phyloP scores from a whole-genome alignment of 2,797 vertebrate genomes.

The Anomalospiza imberbis region DNA sequence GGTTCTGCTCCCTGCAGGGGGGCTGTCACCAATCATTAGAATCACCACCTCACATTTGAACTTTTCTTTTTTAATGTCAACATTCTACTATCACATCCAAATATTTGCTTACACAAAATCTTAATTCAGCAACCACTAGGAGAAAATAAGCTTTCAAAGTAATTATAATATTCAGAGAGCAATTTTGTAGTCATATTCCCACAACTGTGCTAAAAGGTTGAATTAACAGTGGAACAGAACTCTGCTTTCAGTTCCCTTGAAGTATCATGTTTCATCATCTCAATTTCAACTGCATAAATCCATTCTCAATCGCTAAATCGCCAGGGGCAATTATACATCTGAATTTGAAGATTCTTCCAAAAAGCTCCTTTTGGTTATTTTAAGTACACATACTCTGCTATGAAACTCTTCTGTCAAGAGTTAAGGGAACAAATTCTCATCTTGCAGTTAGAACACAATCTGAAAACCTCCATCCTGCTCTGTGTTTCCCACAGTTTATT shows the following conservation, averaged over 20 bases:
- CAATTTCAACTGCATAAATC: background rate
- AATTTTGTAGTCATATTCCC: background rate
- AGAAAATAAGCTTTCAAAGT: background rate
- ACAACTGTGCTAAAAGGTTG: background rate
- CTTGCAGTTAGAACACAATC: background rate
- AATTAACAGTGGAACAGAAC: background rate
- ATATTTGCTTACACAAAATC: background rate
- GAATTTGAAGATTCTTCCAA: background rate
- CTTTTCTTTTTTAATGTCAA: background rate
- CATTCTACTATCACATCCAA: background rate
- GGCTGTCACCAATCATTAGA: background rate
- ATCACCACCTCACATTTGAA: background rate
- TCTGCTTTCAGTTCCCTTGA: background rate
- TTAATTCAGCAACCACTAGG: background rate
- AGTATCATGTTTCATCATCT: background rate
- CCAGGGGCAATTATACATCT: background rate
- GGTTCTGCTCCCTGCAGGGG: accelerated
- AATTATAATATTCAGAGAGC: background rate
- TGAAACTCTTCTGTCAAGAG: background rate
- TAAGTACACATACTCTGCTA: background rate
- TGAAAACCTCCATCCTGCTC: background rate
- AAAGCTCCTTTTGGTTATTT: background rate
- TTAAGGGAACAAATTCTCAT: background rate
- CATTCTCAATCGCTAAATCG: background rate
- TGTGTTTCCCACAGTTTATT: background rate